Conservation (phyloP, 2,888 invertebrate genomes). For the Amblyjoppa proteus region DNA sequence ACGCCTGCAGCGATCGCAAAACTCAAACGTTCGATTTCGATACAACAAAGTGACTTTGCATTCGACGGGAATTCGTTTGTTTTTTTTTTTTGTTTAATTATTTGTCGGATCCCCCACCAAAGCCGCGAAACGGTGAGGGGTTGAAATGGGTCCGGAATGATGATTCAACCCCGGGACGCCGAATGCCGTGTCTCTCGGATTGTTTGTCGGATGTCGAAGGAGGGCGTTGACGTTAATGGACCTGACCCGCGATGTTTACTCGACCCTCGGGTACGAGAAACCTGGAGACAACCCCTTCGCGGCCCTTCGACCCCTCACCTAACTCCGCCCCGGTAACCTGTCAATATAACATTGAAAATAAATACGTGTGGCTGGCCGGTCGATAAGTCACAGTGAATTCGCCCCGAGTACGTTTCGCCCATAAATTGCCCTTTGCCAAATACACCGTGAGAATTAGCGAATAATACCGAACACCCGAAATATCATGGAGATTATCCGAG, state of each 20-base stretch:
- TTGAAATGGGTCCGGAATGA: neutral
- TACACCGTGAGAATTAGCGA: no score
- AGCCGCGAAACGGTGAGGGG: slow-evolving; percentile 3
- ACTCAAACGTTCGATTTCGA: no score
- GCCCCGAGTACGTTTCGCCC: neutral
- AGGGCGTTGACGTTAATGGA: slow-evolving; percentile 16
- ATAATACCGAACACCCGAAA: no score
- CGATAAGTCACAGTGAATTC: neutral
- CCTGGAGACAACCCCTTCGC: slow-evolving; percentile 32
- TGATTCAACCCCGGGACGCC: slow-evolving; percentile 24
- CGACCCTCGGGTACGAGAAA: slow-evolving; percentile 16
- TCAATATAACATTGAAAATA: slow-evolving; percentile 27
- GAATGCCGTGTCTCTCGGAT: neutral
- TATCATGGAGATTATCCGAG: no score
- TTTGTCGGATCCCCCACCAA: neutral
- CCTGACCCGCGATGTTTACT: slow-evolving; percentile 30
- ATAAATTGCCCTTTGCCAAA: neutral
- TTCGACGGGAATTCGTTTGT: no score
- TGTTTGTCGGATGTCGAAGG: slow-evolving; percentile 18
- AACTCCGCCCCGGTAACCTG: neutral
- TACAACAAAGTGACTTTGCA: no score
- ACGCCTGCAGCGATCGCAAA: no score
- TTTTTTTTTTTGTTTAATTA: no score
- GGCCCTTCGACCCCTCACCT: slow-evolving; percentile 1
- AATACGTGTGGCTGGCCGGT: neutral